Conservation (phyloP, 2,797 vertebrate species). For the Acridotheres tristis region DNA sequence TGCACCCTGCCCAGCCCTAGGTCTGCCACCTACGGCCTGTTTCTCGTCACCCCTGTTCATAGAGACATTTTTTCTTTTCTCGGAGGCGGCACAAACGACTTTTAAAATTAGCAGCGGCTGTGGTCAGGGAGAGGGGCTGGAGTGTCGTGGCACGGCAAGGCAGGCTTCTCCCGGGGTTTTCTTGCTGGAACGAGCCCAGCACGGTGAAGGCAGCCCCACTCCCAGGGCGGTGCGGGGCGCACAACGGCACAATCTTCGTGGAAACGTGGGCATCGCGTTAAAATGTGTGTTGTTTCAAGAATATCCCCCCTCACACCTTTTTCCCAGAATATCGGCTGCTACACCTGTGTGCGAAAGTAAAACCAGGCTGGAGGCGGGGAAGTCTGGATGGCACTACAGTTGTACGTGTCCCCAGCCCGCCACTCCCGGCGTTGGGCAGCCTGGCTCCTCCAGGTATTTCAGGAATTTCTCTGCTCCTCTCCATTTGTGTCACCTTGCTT, state of each 20-base stretch:
- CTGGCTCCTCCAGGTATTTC: background rate
- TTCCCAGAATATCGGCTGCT: background rate
- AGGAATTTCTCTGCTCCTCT: background rate
- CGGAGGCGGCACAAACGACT: background rate
- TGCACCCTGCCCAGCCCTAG: background rate
- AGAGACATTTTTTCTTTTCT: background rate
- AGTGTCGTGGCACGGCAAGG: background rate
- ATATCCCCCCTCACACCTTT: fast-evolving
- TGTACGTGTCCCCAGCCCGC: fast-evolving
- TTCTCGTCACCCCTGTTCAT: background rate
- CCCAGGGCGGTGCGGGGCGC: fast-evolving
- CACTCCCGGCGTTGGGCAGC: fast-evolving
- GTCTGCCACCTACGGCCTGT: background rate
- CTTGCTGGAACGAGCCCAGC: background rate
- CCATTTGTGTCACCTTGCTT: background rate
- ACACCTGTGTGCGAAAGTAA: background rate
- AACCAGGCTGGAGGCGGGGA: background rate
- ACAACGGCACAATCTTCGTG: fast-evolving
- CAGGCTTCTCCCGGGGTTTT: background rate
- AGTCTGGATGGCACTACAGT: background rate
- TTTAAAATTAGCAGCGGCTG: background rate
- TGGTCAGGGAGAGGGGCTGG: background rate
- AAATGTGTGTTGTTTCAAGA: background rate
- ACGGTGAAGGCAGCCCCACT: background rate
- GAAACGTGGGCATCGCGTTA: background rate